Conservation (phyloP, 2,797 vertebrate species). For the Chelon labrosus region DNA sequence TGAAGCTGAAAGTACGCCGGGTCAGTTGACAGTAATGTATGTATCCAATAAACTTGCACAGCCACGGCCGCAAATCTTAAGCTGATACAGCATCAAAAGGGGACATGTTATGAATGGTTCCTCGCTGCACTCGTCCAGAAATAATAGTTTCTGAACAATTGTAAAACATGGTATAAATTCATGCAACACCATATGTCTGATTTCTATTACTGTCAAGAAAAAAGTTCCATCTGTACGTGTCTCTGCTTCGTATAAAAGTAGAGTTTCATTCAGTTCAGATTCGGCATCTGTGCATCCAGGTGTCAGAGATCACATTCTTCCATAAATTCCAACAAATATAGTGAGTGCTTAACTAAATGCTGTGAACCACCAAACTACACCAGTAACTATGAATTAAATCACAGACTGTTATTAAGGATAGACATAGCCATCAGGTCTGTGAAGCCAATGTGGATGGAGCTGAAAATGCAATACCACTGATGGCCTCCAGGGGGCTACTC, state of each 20-base stretch:
- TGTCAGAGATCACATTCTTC: neutral
- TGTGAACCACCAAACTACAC: neutral
- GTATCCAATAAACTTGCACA: conserved; percentile 61
- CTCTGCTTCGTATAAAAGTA: neutral
- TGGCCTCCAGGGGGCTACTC: no score
- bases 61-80: conserved; percentile 31
- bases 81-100: conserved; percentile 44
- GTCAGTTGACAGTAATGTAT: conserved; percentile 64
- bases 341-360: neutral
- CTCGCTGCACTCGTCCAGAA: conserved; percentile 35
- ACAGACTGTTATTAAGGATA: no score
- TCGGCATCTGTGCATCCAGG: neutral
- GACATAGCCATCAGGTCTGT: no score
- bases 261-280: neutral
- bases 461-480: no score
- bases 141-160: conserved; percentile 14
- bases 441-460: no score
- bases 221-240: neutral
- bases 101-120: conserved; percentile 44
- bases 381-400: neutral
- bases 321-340: neutral
- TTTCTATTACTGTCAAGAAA: neutral
- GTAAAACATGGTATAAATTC: conserved; percentile 4
- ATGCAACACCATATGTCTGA: neutral
- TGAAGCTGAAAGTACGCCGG: conserved; percentile 26